Evolutionary conservation across 2,797 vertebrate species (phyloP), one percentile per base, ranked within the genome.

Genomic region (Eidolon dupreanum): DNA sequence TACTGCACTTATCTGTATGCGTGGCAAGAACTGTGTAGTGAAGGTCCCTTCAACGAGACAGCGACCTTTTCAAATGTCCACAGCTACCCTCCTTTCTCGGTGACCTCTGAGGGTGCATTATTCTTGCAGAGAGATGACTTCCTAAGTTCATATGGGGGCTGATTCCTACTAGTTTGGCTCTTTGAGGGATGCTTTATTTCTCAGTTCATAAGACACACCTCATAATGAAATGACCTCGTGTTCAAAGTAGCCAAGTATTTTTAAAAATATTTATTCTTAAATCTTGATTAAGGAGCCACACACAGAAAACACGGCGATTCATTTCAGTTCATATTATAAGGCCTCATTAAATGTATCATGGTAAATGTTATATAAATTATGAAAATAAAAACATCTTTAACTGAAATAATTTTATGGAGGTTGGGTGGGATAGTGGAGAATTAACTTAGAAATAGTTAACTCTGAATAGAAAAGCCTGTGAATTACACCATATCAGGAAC

Each of bases 211-310:
- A 92, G 87, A 88, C n/a, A 88, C n/a, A 77, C 6, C 24, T 90
- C 31, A 46, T 36, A 46, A 78, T 51, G 51, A 87, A 70, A 15
- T 79, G 28, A 79, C 2, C 49, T 92, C 51, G 83, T 84, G 71
- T 88, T 93, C 65, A 89, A 82, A 87, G 63, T 24, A 93, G 6
- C 20, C 20, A 70, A n/a, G 51, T 46, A 46, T 55, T 55, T 78
- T 78, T 71, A 78, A 5, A 90, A 66, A 65, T 90, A 94, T 68
- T 85, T 95, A 95, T 65, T 90, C 61, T 84, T 86, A 82, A 88
- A 73, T 93, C 46, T 15, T 20, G 31, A 96, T 78, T 82, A 68
- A 61, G 66, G 22, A 46, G 17, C 6, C 33, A 49, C 24, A n/a
- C 1, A 33, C 2, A 97, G 51, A 94, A 88, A 90, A 73, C 22